phyloP scores from a whole-genome alignment of 2,797 vertebrate genomes.

The Mastacembelus armatus region DNA sequence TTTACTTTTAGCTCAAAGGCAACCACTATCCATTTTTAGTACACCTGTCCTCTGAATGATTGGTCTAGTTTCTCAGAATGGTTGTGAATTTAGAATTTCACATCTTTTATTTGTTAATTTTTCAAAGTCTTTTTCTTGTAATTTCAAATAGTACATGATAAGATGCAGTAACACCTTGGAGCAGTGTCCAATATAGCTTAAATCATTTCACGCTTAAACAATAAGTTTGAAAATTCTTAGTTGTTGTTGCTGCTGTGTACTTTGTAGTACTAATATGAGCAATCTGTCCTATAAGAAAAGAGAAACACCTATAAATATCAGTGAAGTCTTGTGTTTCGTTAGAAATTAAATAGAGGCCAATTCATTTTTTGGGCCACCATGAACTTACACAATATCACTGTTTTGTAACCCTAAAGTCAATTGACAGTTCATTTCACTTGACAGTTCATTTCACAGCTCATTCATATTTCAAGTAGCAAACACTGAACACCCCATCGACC shows the following conservation, averaged over 20 bases:
- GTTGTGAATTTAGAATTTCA: too few species aligned
- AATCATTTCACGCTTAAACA: conserved; percentile 4
- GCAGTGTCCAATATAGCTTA: neutral
- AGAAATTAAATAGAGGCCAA: neutral
- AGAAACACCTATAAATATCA: neutral
- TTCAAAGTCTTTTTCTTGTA: too few species aligned
- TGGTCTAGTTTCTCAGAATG: too few species aligned
- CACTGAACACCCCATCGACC: conserved; percentile 1
- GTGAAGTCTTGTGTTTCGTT: neutral
- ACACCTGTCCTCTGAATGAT: too few species aligned
- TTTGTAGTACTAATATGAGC: neutral
- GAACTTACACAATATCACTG: neutral
- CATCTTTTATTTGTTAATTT: too few species aligned
- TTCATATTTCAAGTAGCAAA: conserved; percentile 21
- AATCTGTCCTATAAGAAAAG: neutral
- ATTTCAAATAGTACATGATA: too few species aligned
- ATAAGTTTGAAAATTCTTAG: neutral
- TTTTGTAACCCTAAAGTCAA: neutral
- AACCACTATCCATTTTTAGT: too few species aligned
- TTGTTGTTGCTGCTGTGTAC: neutral
- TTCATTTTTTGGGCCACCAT: neutral
- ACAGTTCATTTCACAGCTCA: too few species aligned
- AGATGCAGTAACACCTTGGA: too few species aligned
- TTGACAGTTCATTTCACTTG: too few species aligned
- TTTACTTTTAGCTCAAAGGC: too few species aligned